phyloP scores from a whole-genome alignment of 2,113 vertebrate genomes.

The Coryphaenoides rupestris region DNA sequence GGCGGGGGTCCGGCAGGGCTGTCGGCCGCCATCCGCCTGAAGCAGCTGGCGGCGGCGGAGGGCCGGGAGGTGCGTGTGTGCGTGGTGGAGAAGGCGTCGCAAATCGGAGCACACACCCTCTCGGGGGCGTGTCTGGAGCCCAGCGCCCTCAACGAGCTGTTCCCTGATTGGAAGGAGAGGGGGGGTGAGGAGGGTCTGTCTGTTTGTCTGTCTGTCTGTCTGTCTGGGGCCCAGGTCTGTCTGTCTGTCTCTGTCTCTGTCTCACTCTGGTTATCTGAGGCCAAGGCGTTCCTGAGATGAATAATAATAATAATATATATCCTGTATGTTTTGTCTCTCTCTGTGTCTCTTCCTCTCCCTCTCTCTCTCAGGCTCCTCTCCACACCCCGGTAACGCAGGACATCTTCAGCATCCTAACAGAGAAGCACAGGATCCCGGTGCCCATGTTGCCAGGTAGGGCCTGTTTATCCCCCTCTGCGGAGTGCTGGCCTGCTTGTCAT shows the following conservation, averaged over 20 bases:
- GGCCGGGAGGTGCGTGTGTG: constrained; percentile 90
- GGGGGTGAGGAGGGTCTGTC: constrained; percentile 76
- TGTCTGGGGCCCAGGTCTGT: not conserved
- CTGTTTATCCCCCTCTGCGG: not conserved
- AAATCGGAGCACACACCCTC: constrained; percentile 90
- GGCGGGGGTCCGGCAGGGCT: constrained; percentile 92
- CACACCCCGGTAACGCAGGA: constrained; percentile 93
- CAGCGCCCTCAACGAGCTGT: constrained; percentile 82
- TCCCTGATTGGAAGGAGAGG: constrained; percentile 95
- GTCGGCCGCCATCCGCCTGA: constrained; percentile 88
- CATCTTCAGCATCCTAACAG: constrained; percentile 90
- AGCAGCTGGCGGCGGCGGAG: constrained; percentile 86
- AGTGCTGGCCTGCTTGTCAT: too few relatives aligned
- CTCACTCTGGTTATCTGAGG: not conserved
- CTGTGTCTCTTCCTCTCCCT: not conserved
- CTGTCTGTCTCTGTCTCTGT: too few relatives aligned
- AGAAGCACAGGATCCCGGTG: constrained; percentile 89
- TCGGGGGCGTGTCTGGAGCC: constrained; percentile 95
- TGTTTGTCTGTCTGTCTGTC: too few relatives aligned
- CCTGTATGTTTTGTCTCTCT: too few relatives aligned
- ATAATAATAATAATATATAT: too few relatives aligned
- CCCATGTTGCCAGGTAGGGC: constrained; percentile 90
- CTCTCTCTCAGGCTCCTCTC: constrained; percentile 83
- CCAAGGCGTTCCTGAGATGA: too few relatives aligned
- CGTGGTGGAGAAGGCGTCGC: constrained; percentile 93